Evolutionary conservation across 2,888 invertebrate species (phyloP).

Genomic region (Himalopsyche japonica): DNA sequence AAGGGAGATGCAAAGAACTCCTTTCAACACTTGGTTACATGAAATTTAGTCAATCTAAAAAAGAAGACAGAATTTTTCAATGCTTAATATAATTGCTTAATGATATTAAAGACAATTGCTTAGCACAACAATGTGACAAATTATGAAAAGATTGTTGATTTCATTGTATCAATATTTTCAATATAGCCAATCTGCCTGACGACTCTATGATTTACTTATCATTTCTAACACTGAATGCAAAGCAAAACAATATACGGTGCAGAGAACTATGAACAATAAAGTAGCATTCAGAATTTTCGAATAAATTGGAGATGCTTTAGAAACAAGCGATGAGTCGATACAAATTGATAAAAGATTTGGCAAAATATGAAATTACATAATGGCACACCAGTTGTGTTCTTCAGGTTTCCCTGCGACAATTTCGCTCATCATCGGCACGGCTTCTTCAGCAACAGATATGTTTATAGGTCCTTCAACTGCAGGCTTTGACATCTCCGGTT

Average conservation of each 20-base stretch:
- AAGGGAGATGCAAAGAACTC: not conserved
- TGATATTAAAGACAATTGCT: too few relatives aligned
- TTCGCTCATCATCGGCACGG: conserved; percentile 9
- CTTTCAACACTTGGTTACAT: not conserved
- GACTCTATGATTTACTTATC: not conserved
- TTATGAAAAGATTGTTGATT: not conserved
- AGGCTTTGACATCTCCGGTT: not conserved
- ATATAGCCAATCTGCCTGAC: not conserved
- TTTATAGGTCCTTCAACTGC: not conserved
- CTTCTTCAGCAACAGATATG: conserved; percentile 9
- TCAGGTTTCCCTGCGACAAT: conserved; percentile 3
- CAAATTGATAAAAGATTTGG: not conserved
- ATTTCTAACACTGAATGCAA: not conserved
- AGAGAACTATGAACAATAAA: not conserved
- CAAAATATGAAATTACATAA: conserved; percentile 27
- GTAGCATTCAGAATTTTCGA: not conserved
- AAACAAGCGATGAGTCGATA: not conserved
- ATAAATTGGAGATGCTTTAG: not conserved
- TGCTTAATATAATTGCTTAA: too few relatives aligned
- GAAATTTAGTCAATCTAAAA: not conserved
- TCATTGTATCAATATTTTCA: not conserved
- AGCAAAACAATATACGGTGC: not conserved
- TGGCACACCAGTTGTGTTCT: conserved; percentile 39
- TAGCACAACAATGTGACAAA: too few relatives aligned
- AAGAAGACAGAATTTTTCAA: not conserved